A percentile compares a stretch with the other conserved stretches of the same genome.
Conservation (phyloP, 1,140 invertebrate species). For the Bombus pyrosoma region DNA sequence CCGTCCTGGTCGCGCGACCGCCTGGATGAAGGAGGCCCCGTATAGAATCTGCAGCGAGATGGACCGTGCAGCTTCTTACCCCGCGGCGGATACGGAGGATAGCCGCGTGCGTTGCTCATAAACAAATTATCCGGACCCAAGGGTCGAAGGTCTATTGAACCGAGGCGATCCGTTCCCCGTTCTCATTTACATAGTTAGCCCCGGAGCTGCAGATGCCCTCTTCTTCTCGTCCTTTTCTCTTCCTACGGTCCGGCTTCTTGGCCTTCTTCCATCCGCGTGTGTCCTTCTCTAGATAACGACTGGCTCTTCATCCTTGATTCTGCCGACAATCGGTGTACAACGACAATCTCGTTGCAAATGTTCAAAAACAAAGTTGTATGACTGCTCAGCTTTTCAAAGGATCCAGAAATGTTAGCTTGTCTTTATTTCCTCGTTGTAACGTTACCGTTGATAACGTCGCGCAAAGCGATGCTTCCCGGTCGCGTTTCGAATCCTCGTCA, state of each 20-base stretch:
- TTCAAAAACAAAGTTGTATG: not conserved
- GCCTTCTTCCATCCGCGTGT: constrained; percentile 4
- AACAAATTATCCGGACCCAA: constrained; percentile 83
- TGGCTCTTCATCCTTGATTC: constrained; percentile 40
- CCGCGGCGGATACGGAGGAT: constrained; percentile 73
- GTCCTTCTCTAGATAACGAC: constrained; percentile 43
- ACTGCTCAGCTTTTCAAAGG: not conserved
- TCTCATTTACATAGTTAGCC: constrained; percentile 81
- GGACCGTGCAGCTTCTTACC: constrained; percentile 73
- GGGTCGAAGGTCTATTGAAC: constrained; percentile 83
- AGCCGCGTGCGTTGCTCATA: constrained; percentile 81
- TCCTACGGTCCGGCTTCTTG: not conserved
- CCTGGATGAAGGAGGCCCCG: constrained; percentile 66
- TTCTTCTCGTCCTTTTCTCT: constrained; percentile 30
- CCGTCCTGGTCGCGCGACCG: constrained; percentile 76
- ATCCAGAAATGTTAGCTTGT: not conserved
- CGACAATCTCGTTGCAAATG: constrained; percentile 27
- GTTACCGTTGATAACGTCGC: not conserved
- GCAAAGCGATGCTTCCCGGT: not conserved
- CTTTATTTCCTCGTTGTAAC: not conserved
- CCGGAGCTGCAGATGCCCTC: constrained; percentile 73
- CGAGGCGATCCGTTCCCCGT: constrained; percentile 78
- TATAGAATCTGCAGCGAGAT: constrained; percentile 73
- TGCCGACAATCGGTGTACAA: constrained; percentile 36
- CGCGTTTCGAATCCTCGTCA: not conserved